A percentile compares a stretch with the other conserved stretches of the same genome.
Evolutionary conservation across 2,888 invertebrate genomes (phyloP).

Genomic region (Cerceris ruficornis): DNA sequence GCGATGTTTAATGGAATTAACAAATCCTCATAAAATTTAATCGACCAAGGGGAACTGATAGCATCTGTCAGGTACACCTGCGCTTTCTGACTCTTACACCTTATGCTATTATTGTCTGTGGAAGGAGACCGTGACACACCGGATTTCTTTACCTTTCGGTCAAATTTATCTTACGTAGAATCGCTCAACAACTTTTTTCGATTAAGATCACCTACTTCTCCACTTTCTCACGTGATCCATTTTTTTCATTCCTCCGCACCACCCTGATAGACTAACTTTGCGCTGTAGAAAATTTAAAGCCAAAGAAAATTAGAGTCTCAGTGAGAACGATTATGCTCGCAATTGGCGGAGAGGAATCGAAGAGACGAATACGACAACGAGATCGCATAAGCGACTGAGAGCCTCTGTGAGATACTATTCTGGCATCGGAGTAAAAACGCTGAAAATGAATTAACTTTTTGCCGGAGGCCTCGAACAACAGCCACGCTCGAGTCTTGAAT

Average conservation of each 20-base stretch:
- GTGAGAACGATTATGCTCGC: no score
- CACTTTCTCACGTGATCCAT: no score
- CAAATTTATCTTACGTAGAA: not conserved
- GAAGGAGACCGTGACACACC: constrained; percentile 56
- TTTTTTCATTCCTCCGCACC: no score
- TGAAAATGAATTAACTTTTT: constrained; percentile 80
- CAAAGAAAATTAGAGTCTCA: no score
- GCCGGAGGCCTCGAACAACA: constrained; percentile 50
- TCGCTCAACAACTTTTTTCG: no score
- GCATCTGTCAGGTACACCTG: constrained; percentile 78
- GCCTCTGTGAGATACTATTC: constrained; percentile 71
- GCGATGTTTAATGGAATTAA: constrained; percentile 62
- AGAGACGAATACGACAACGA: no score
- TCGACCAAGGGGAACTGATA: constrained; percentile 71
- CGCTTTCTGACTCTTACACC: constrained; percentile 55
- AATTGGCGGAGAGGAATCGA: no score
- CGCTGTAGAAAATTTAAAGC: no score
- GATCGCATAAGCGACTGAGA: constrained; percentile 54
- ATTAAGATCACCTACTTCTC: no score
- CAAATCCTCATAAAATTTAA: constrained; percentile 69
- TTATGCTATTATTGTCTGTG: constrained; percentile 56
- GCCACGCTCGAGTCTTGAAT: constrained; percentile 70
- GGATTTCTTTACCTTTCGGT: not conserved
- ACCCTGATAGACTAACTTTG: no score
- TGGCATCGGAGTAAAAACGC: constrained; percentile 75